Evolutionary conservation across 1,140 invertebrate genomes (phyloP).

Genomic region (Drosophila lacteicornis): DNA sequence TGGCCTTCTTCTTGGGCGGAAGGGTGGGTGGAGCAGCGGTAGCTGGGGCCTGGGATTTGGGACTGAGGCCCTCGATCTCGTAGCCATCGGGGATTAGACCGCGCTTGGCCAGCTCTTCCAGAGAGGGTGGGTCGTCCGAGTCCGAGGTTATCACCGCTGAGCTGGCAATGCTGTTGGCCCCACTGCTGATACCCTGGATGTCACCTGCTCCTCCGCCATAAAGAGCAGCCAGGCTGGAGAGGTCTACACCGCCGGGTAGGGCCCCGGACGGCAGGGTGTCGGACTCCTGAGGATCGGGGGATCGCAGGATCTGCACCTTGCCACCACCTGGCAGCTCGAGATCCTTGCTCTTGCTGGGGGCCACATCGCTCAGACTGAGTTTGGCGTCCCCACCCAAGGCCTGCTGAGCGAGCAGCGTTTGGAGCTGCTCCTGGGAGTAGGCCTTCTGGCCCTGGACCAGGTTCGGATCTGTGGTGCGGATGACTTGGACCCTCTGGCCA

Average conservation of each 20-base stretch:
- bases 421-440: slow-evolving; percentile 78
- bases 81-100: slow-evolving; percentile 91
- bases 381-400: slow-evolving; percentile 60
- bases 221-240: slow-evolving; percentile 73
- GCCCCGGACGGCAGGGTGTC: slow-evolving; percentile 55
- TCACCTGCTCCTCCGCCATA: slow-evolving; percentile 74
- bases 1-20: slow-evolving; percentile 91
- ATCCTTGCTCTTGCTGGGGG: slow-evolving; percentile 87
- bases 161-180: slow-evolving; percentile 83
- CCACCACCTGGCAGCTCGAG: slow-evolving; percentile 90
- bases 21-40: slow-evolving; percentile 89
- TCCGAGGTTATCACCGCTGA: slow-evolving; percentile 84
- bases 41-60: slow-evolving; percentile 86
- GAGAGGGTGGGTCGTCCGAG: slow-evolving; percentile 85
- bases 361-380: slow-evolving; percentile 66
- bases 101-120: slow-evolving; percentile 91
- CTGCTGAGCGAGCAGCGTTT: slow-evolving; percentile 72
- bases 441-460: slow-evolving; percentile 85
- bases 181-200: slow-evolving; percentile 73
- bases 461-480: slow-evolving; percentile 88
- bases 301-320: slow-evolving; percentile 89
- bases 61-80: slow-evolving; percentile 90
- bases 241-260: slow-evolving; percentile 74
- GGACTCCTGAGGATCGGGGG: slow-evolving; percentile 86
- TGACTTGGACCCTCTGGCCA: slow-evolving; percentile 91